Base-by-base conservation (phyloP, 2,888 invertebrate species). In the Cantharis flavilabris region DNA sequence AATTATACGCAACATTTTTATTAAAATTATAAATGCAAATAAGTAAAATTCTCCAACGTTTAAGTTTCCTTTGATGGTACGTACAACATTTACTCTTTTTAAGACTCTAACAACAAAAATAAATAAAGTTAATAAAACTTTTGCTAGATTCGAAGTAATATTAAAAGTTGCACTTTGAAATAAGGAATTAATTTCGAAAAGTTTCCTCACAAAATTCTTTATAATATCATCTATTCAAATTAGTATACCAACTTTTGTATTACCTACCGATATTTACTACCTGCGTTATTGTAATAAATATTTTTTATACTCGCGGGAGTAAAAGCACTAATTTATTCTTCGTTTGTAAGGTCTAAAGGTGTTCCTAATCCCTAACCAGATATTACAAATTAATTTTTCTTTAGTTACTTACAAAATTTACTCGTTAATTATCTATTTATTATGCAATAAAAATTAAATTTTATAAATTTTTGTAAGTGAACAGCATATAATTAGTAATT, bases 111-210 rank as follows among this genome's bases (percentile, higher is more conserved):
- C 65, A 67, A 67, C 26, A 67, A 67, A 67, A 67, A 67, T 67
- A 67, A 67, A 67, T 26, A 67, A 67, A 67, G 65, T 67, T 67
- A 67, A 67, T 23, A 67, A 67, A 67, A 26, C 26, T 67, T 67
- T 67, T 67, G 65, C 65, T 23, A 23, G 23, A 67, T 5, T 67
- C 13, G 3, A 67, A 67, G 65, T 23, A 67, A 67, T 67, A 67
- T 67, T 67, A 26, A 67, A 65, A 67, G 65, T 67, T 67, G 65
- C 65, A 67, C 65, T 67, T 67, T 67, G 23, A 67, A 67, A 67
- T 67, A 67, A 23, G 65, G 9, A 23, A 67, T 26, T 67, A 67
- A 67, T 67, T 23, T 9, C n/a, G 9, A 67, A 67, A 67, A 26
- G 23, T 67, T 67, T 3, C 9, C n/a, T 67, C 26, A n/a, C 65